Conservation (phyloP, 2,113 vertebrate genomes). For the Panthera tigris region DNA sequence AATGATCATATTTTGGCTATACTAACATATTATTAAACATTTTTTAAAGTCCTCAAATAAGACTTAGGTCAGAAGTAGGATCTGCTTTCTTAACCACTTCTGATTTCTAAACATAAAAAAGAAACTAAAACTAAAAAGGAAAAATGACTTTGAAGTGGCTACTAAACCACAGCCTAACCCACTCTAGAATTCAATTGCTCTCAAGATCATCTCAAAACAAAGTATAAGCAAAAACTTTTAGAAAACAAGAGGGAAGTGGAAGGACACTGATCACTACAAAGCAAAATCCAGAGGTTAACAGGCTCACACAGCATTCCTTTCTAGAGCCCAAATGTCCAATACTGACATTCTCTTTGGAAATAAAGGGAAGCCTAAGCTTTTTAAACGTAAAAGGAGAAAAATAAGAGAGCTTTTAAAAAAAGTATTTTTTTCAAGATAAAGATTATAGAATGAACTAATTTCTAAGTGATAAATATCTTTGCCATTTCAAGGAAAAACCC, state of each 20-base stretch:
- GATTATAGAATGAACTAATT: slow-evolving; percentile 39
- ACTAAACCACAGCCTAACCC: background rate
- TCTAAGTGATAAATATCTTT: slow-evolving; percentile 26
- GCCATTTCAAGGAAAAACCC: slow-evolving; percentile 10
- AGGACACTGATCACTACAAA: background rate
- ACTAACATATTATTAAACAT: background rate
- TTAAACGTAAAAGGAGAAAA: slow-evolving; percentile 24
- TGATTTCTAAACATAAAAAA: slow-evolving; percentile 38
- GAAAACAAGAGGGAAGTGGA: background rate
- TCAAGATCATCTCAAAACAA: slow-evolving; percentile 8
- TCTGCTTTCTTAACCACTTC: slow-evolving; percentile 1
- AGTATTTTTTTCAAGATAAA: background rate
- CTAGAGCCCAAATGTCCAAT: background rate
- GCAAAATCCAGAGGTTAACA: background rate
- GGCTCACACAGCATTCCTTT: background rate
- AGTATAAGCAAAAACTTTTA: background rate
- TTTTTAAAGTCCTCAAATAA: background rate
- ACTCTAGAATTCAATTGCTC: background rate
- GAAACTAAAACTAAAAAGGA: slow-evolving; percentile 33
- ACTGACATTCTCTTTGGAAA: background rate
- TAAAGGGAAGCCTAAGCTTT: background rate
- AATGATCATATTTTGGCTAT: background rate
- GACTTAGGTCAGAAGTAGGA: background rate
- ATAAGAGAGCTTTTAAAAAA: background rate
- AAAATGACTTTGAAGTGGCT: background rate